phyloP scores from a whole-genome alignment of 2,797 vertebrate species.

The Labeo calbasu region DNA sequence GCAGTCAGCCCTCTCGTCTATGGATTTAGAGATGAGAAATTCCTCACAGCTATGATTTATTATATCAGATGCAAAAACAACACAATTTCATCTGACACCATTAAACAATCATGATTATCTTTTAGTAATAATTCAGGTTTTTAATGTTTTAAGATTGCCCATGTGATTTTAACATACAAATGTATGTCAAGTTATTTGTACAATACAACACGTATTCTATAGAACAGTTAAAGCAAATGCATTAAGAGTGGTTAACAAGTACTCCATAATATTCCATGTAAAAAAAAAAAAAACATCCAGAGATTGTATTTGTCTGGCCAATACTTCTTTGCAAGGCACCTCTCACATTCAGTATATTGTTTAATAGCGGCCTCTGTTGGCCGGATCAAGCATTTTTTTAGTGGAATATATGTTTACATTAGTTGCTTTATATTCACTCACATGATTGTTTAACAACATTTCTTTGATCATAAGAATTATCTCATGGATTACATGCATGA shows the following conservation, averaged over 20 bases:
- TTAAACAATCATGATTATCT: conserved; percentile 1
- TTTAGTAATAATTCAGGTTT: background rate
- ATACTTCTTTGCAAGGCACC: background rate
- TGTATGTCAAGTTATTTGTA: background rate
- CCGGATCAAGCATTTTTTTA: background rate
- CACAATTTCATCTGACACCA: conserved; percentile 25
- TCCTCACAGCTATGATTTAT: conserved; percentile 32
- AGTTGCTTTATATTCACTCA: background rate
- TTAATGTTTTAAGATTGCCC: background rate
- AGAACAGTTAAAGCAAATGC: background rate
- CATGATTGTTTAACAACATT: background rate
- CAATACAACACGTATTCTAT: background rate
- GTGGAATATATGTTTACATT: background rate
- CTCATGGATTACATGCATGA: background rate
- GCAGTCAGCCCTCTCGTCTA: conserved; percentile 60
- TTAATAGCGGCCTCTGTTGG: conserved; percentile 16
- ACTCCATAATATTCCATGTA: background rate
- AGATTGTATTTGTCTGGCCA: background rate
- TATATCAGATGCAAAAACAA: conserved; percentile 48
- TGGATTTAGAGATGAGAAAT: conserved; percentile 61
- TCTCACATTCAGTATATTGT: conserved; percentile 12
- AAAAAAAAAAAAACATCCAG: background rate
- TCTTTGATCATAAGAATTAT: background rate
- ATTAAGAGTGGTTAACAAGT: background rate
- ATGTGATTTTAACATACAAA: background rate